Percentiles rank a stretch among this genome's conserved stretches.
phyloP scores from a whole-genome alignment of 1,140 invertebrate species.

The Spodoptera litura region DNA sequence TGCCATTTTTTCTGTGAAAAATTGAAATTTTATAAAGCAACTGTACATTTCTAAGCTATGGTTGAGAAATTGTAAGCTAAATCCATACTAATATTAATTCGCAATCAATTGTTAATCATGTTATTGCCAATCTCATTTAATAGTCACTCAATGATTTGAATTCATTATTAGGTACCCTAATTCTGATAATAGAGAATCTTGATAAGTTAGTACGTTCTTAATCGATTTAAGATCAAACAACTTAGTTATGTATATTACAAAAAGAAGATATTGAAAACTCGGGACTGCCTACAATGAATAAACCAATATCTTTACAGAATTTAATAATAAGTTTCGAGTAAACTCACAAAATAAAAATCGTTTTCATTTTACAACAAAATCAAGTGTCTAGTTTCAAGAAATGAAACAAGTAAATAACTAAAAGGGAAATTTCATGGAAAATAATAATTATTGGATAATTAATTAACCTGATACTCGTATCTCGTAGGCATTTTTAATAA shows the following conservation, averaged over 20 bases:
- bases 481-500: neutral
- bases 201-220: neutral
- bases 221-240: constrained; percentile 3
- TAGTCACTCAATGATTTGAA: too few relatives aligned
- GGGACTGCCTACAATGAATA: neutral
- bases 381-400: neutral
- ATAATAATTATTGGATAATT: too few relatives aligned
- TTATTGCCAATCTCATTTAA: too few relatives aligned
- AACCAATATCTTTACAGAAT: neutral
- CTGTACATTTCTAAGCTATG: neutral
- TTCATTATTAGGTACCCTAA: too few relatives aligned
- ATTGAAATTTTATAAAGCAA: neutral
- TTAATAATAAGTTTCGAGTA: neutral
- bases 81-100: too few relatives aligned
- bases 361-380: too few relatives aligned
- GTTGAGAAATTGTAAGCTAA: neutral
- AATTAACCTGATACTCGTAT: too few relatives aligned
- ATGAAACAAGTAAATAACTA: neutral
- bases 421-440: neutral
- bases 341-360: neutral
- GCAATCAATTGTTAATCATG: too few relatives aligned
- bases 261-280: neutral
- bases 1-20: constrained; percentile 67
- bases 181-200: too few relatives aligned
- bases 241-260: neutral